phyloP scores from a whole-genome alignment of 30 jellyfish, hydroid and myxozoan genomes.

The Chrysaora quinquecirrha region DNA sequence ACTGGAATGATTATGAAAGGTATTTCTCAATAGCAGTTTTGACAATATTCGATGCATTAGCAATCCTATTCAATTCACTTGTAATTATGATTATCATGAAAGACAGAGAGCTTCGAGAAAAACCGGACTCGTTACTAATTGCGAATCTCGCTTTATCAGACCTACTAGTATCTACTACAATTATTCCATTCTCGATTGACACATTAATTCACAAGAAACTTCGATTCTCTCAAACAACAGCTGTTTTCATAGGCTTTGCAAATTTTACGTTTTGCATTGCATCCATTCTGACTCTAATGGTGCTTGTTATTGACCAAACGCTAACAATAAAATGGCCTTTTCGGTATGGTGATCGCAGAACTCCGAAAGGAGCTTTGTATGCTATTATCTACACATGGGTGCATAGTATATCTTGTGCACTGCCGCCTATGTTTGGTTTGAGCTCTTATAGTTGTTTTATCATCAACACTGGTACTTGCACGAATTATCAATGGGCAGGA shows the following conservation, averaged over 20 bases:
- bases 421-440: slow-evolving; percentile 75
- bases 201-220: slow-evolving; percentile 3
- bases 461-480: slow-evolving; percentile 50
- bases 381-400: slow-evolving; percentile 35
- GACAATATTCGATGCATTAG: slow-evolving; percentile 13
- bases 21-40: slow-evolving; percentile 10
- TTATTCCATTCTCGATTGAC: slow-evolving; percentile 54
- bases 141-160: slow-evolving; percentile 67
- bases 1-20: slow-evolving; percentile 41
- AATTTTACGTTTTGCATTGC: slow-evolving; percentile 68
- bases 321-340: slow-evolving; percentile 49
- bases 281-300: slow-evolving; percentile 65
- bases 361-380: slow-evolving; percentile 12
- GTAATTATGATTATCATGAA: slow-evolving; percentile 8
- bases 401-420: slow-evolving; percentile 51
- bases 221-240: neutral
- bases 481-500: slow-evolving; percentile 59
- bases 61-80: slow-evolving; percentile 21
- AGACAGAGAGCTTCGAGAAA: slow-evolving; percentile 50
- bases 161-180: slow-evolving; percentile 24
- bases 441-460: slow-evolving; percentile 59
- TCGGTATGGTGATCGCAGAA: slow-evolving; percentile 25
- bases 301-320: slow-evolving; percentile 52
- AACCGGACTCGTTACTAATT: slow-evolving; percentile 52
- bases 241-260: slow-evolving; percentile 48